Conservation (phyloP, 2,113 vertebrate genomes). For the Archilochus colubris region DNA sequence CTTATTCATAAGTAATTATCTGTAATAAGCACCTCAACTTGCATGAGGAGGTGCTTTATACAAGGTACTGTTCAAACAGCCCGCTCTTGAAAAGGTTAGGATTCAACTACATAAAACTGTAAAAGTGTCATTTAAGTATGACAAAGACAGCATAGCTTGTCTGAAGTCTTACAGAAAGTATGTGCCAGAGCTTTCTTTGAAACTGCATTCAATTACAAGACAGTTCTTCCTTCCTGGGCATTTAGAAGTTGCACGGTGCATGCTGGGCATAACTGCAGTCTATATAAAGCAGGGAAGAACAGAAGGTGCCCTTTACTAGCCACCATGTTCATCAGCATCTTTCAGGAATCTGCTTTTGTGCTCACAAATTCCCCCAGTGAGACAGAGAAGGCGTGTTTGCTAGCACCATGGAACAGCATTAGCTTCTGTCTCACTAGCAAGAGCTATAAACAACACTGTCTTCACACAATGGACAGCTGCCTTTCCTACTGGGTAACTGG, state of each 20-base stretch:
- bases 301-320: conserved; percentile 42
- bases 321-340: conserved; percentile 15
- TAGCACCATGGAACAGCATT: not conserved
- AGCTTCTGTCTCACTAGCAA: not conserved
- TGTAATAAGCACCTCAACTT: conserved; percentile 33
- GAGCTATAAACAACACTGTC: not conserved
- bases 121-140: not conserved
- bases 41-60: conserved; percentile 10
- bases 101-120: not conserved
- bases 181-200: not conserved
- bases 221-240: not conserved
- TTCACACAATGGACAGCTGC: not conserved
- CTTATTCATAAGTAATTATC: conserved; percentile 56
- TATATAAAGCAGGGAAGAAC: conserved; percentile 35
- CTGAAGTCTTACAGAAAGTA: not conserved
- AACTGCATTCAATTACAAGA: not conserved
- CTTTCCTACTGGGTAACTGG: not conserved
- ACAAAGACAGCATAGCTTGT: not conserved
- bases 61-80: not conserved
- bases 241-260: not conserved
- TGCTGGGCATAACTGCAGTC: conserved; percentile 1
- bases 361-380: not conserved
- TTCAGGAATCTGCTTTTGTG: not conserved
- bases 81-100: not conserved
- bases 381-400: not conserved